These are phyloP conservation scores for Pseudococcus jackbeardsleyi DNA, from an alignment of 2,888 invertebrate genomes.

Conservation along the genomic window DNA sequence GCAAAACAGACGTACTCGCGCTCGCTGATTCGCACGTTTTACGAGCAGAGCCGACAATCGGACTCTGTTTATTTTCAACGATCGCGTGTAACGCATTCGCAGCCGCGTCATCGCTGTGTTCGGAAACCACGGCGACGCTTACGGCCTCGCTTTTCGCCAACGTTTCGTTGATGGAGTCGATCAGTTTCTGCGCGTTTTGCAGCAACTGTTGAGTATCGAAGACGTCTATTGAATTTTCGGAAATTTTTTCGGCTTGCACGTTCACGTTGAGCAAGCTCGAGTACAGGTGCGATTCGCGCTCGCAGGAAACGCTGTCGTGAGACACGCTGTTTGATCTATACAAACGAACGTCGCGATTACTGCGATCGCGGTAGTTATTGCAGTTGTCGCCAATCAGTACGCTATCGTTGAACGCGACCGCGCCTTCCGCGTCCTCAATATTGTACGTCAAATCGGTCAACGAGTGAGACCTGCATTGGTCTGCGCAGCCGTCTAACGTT, in stretches of 20 bases:
- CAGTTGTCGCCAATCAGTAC: no score
- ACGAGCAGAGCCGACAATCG: not conserved
- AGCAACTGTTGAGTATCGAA: conserved; percentile 70
- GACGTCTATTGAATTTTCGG: not conserved
- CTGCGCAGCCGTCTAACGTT: conserved; percentile 6
- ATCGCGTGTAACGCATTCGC: not conserved
- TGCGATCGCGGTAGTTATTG: not conserved
- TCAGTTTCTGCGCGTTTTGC: conserved; percentile 71
- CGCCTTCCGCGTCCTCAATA: not conserved
- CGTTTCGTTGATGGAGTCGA: conserved; percentile 71
- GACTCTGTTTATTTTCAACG: not conserved
- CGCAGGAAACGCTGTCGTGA: conserved; percentile 52
- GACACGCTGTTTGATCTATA: not conserved
- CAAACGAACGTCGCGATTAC: not conserved
- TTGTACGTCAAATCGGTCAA: conserved; percentile 57
- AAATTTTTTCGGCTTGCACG: conserved; percentile 52
- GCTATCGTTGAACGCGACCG: no score
- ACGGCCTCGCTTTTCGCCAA: conserved; percentile 70
- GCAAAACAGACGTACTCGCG: not conserved
- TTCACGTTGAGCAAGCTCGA: not conserved
- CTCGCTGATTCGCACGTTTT: not conserved
- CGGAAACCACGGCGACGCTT: not conserved
- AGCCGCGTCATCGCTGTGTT: not conserved
- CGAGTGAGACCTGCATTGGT: conserved; percentile 51
- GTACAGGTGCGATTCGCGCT: not conserved